A percentile compares a stretch with the other conserved stretches of the same genome.
Conservation (phyloP, 2,888 invertebrate genomes). For the Balanococcus diminutus region DNA sequence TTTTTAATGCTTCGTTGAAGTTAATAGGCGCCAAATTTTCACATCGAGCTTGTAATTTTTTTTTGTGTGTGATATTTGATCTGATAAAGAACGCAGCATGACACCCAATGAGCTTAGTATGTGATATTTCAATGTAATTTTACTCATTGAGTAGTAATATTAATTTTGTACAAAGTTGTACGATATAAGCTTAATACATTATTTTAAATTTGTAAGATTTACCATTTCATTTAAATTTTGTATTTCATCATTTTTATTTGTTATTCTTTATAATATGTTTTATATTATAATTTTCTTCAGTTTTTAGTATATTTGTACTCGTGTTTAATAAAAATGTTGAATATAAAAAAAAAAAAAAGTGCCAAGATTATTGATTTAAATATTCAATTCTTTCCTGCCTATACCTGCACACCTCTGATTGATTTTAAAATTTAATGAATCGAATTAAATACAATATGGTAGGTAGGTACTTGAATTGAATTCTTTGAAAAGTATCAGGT, state of each 20-base stretch:
- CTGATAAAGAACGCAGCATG: background rate
- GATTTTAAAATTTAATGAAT: no score
- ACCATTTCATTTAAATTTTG: conserved; percentile 23
- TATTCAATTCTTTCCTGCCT: no score
- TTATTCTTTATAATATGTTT: conserved; percentile 32
- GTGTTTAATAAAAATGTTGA: conserved; percentile 29
- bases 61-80: background rate
- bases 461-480: no score
- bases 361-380: no score
- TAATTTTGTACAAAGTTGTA: background rate
- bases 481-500: no score
- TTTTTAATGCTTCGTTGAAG: background rate
- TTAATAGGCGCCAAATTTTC: background rate
- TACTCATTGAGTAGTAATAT: background rate
- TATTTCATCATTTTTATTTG: conserved; percentile 26
- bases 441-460: no score
- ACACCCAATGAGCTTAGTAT: conserved; percentile 35
- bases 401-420: no score
- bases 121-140: conserved; percentile 24
- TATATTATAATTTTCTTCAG: conserved; percentile 4
- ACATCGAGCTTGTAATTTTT: conserved; percentile 15
- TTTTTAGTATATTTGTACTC: conserved; percentile 5
- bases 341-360: no score
- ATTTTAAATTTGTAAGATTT: background rate
- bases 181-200: background rate